Evolutionary conservation across 2,888 invertebrate species (phyloP), one percentile per base, ranked within the genome.

Genomic region (Andrena fulva): DNA sequence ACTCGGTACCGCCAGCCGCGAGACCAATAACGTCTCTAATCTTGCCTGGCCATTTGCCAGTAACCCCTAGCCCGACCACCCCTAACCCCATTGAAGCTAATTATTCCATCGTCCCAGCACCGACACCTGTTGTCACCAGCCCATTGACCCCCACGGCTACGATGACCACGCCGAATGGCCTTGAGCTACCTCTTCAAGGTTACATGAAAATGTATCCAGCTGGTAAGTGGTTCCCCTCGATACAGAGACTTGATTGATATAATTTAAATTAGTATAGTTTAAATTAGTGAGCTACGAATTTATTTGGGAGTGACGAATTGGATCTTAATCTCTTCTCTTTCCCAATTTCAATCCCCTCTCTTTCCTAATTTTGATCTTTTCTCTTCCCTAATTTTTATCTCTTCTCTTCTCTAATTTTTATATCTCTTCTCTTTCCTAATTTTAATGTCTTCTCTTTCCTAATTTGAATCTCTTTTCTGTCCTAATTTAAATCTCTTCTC

Each of bases 181-280:
- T 91, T 70, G 93, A 92, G 72, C 87, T 91, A 4, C 91, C 92
- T 27, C 89, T 94, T 50, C 93, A 93, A 80, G 94, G 94, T 31
- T 95, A 95, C 86, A 92, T 95, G 90, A 94, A 94, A 89, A 95
- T 95, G 95, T 92, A 94, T 84, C 93, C 94, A 66, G 91, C 94
- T 80, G 94, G 95, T 95, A 88, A 89, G 74, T 27, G 24, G 3
- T 5, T 1, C 5, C 12, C 48, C 3, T 29, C 8, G n/a, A 1
- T 20, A n/a, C 20, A 27, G 16, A 16, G n/a, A 31, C 10, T 29
- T 62, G 20, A 20, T 2, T n/a, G 10, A 7, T 56, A 24, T 20
- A 29, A n/a, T n/a, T n/a, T n/a, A n/a, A n/a, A n/a, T n/a, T n/a
- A 4, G 2, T 6, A 33, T 0, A 10, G 42, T 42, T 42, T 12